Percentiles rank a stretch among this genome's conserved stretches.
Evolutionary conservation across 2,113 vertebrate genomes (phyloP).

Genomic region (Rhinopomastus cyanomelas): DNA sequence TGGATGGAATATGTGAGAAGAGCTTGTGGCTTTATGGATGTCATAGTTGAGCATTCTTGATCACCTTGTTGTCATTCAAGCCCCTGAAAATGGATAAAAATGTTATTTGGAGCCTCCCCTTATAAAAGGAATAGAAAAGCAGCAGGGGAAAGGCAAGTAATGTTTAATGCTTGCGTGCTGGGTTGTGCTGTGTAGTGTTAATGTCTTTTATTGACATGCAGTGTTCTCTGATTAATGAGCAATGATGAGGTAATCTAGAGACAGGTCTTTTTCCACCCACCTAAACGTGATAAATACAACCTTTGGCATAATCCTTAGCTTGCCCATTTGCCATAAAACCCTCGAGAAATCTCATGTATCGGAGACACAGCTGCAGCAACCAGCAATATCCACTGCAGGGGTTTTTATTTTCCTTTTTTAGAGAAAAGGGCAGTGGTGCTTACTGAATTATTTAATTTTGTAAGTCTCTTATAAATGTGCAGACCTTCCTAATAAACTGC

Average conservation of each 20-base stretch:
- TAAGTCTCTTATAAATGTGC: not conserved
- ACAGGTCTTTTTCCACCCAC: not conserved
- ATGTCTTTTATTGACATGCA: not conserved
- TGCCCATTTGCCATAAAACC: constrained; percentile 36
- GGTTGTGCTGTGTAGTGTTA: not conserved
- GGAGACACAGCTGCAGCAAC: constrained; percentile 2
- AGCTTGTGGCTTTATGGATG: not conserved
- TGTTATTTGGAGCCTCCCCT: not conserved
- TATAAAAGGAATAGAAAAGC: not conserved
- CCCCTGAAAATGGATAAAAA: not conserved
- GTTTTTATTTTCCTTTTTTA: not conserved
- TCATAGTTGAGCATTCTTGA: not conserved
- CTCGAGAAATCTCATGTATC: not conserved
- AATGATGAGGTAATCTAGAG: constrained; percentile 5
- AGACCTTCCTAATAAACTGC: not conserved
- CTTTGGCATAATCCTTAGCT: constrained; percentile 43
- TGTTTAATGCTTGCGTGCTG: not conserved
- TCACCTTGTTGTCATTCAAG: not conserved
- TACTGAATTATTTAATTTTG: constrained; percentile 12
- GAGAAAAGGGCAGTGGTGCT: not conserved
- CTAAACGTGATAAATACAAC: not conserved
- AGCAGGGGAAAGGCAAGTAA: not conserved
- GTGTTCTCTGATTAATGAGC: not conserved
- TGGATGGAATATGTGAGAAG: not conserved
- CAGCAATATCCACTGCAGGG: not conserved